Conservation (phyloP, 2,113 vertebrate genomes). For the Sisor rabdophorus region DNA sequence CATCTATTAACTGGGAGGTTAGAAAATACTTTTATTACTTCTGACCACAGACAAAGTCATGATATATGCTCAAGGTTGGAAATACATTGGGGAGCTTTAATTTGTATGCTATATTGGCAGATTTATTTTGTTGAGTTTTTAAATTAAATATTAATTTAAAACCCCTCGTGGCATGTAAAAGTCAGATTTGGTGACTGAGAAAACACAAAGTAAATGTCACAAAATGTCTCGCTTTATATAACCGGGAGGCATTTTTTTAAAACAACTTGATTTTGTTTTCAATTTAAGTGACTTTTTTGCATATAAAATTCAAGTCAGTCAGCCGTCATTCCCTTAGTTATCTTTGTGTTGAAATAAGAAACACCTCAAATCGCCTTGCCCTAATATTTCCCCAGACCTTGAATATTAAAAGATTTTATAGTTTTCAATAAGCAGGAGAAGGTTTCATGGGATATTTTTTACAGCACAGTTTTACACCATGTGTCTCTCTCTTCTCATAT, state of each 20-base stretch:
- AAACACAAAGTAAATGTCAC: neutral
- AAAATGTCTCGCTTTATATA: neutral
- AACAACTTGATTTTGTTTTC: neutral
- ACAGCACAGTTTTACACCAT: slow-evolving; percentile 11
- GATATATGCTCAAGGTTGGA: neutral
- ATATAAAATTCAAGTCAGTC: neutral
- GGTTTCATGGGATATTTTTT: slow-evolving; percentile 4
- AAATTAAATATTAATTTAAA: neutral
- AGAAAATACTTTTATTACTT: neutral
- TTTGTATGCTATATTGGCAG: neutral
- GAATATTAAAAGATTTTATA: slow-evolving; percentile 13
- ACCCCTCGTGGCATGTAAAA: neutral
- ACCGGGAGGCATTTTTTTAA: neutral
- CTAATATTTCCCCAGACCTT: neutral
- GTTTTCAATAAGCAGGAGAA: neutral
- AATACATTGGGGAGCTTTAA: neutral
- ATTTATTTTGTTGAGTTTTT: neutral
- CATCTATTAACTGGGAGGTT: neutral
- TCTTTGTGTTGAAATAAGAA: neutral
- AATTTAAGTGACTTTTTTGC: too few relatives aligned
- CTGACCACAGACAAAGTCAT: neutral
- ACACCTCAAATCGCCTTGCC: neutral
- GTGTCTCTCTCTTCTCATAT: neutral
- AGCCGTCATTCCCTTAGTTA: neutral
- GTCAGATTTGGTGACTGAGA: neutral